Evolutionary conservation across 1,140 invertebrate genomes (phyloP), one percentile per base, ranked within the genome.

Genomic region (Drosophila tani): DNA sequence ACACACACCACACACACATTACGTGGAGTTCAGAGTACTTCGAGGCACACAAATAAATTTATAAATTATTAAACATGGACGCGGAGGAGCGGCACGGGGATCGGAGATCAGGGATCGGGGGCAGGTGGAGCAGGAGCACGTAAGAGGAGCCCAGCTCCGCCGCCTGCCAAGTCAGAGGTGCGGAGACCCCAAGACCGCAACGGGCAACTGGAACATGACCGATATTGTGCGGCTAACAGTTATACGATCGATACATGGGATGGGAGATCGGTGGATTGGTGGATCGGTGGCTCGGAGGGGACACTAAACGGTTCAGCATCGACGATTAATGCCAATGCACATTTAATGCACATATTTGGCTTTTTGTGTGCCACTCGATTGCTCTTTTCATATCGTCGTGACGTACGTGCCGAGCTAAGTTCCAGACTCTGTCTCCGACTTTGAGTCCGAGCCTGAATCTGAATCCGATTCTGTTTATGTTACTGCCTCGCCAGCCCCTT

Each of bases 251-350:
- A 38, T 35, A 35, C 32, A 3, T 35, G 11, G 32, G 32, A 11
- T 38, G 19, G 17, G 17, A 27, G 53, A 41, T 27, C 53, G 51
- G 15, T 11, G 32, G 27, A 29, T n/a, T 7, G 15, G 35, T 11
- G 64, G 8, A 8, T 15, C 8, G 15, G 38, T 27, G 65, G 32
- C 19, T 49, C 4, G 40, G 46, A 49, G 35, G 27, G 45, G n/a
- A 55, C 62, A 69, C 68, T 82, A 70, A 77, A 68, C 74, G 80
- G 84, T 83, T 85, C 84, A 69, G 85, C 81, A 79, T 81, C 85
- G 78, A 70, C 85, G 85, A 90, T 88, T 90, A 88, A 90, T 88
- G 85, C 81, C 85, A 88, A 88, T 88, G 85, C 85, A 86, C 83
- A 86, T 86, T 86, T 79, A 86, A 86, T 87, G 84, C 84, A 88